These are phyloP conservation scores for Hycleus cichorii DNA, from an alignment of 1,140 invertebrate genomes.

Conservation along the genomic window DNA sequence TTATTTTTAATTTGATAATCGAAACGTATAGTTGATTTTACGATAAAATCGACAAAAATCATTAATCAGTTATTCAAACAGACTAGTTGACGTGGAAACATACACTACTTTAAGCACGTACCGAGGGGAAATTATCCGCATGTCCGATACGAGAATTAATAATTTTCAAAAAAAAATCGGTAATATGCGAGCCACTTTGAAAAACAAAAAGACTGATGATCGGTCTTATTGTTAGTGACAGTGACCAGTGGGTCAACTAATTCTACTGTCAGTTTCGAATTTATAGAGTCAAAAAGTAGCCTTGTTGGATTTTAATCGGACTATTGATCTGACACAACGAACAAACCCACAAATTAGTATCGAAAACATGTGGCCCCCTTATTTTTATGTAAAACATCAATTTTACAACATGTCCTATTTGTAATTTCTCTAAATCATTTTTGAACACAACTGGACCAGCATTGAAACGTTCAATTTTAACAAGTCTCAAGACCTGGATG, in stretches of 20 bases:
- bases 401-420: no score
- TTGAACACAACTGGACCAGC: no score
- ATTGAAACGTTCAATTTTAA: slow-evolving; percentile 4
- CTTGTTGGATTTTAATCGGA: slow-evolving; percentile 23
- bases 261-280: slow-evolving; percentile 8
- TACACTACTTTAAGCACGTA: slow-evolving; percentile 15
- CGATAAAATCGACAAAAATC: no score
- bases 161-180: no score
- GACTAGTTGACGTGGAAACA: slow-evolving; percentile 21
- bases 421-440: no score
- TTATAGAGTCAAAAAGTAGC: slow-evolving; percentile 9
- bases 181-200: no score
- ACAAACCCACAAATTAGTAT: slow-evolving; percentile 32
- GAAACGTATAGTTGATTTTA: no score
- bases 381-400: background rate
- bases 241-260: slow-evolving; percentile 9
- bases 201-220: no score
- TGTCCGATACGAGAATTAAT: slow-evolving; percentile 1
- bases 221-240: slow-evolving; percentile 6
- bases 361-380: slow-evolving; percentile 4
- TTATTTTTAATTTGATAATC: slow-evolving; percentile 27
- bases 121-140: slow-evolving; percentile 16
- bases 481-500: slow-evolving; percentile 18
- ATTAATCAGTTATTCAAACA: no score
- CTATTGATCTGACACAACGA: slow-evolving; percentile 28